phyloP scores from a whole-genome alignment of 1,140 invertebrate species.

The Drosophila kohkoa region DNA sequence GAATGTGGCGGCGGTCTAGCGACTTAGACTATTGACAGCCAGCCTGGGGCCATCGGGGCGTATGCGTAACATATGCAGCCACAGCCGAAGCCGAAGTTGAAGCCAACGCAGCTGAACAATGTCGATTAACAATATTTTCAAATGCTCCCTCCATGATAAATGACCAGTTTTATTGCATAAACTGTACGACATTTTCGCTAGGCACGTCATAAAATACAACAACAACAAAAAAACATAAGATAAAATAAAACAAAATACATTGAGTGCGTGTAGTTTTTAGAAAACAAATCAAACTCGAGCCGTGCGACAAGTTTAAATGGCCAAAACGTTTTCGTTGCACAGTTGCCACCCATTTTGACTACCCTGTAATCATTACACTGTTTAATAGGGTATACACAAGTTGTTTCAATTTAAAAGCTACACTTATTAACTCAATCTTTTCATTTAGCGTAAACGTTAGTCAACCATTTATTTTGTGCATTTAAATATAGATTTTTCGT shows the following conservation, averaged over 20 bases:
- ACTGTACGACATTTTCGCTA: conserved; percentile 80
- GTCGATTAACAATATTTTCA: conserved; percentile 54
- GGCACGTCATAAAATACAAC: conserved; percentile 46
- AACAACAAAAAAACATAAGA: conserved; percentile 15
- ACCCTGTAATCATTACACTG: conserved; percentile 9
- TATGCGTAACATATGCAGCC: conserved; percentile 69
- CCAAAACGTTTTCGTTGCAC: conserved; percentile 10
- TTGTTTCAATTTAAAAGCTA: neutral
- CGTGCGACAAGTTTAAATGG: conserved; percentile 74
- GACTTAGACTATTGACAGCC: conserved; percentile 37
- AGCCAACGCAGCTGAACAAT: conserved; percentile 39
- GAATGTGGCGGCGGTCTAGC: conserved; percentile 30
- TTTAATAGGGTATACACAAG: neutral
- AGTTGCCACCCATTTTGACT: conserved; percentile 29
- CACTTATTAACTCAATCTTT: neutral
- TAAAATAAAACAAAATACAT: conserved; percentile 31
- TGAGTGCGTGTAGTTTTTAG: conserved; percentile 29
- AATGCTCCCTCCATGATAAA: conserved; percentile 65
- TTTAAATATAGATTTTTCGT: neutral
- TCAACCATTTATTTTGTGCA: neutral
- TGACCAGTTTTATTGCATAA: conserved; percentile 80
- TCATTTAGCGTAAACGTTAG: neutral
- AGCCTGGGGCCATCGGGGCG: conserved; percentile 73
- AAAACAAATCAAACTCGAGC: conserved; percentile 54
- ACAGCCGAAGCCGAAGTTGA: neutral